Conservation (phyloP, 1,140 invertebrate species). For the Drosophila asahinai region DNA sequence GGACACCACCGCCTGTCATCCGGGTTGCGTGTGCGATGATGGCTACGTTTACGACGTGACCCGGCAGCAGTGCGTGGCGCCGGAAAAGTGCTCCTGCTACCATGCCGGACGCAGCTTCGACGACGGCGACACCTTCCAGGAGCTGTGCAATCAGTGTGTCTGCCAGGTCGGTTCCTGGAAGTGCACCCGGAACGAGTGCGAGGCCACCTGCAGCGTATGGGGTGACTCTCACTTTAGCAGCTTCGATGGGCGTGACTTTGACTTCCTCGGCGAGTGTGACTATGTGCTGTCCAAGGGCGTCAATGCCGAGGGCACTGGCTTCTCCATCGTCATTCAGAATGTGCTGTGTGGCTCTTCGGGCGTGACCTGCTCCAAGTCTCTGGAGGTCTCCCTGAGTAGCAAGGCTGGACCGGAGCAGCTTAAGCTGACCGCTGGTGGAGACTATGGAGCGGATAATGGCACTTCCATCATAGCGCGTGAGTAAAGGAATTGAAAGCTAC, state of each 20-base stretch:
- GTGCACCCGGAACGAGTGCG: conserved; percentile 88
- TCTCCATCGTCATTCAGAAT: conserved; percentile 89
- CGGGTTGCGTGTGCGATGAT: conserved; percentile 92
- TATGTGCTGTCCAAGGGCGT: conserved; percentile 92
- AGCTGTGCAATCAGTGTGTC: conserved; percentile 92
- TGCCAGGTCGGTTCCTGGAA: conserved; percentile 89
- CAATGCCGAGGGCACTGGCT: conserved; percentile 87
- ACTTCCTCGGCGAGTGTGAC: conserved; percentile 95
- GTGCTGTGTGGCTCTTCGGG: conserved; percentile 91
- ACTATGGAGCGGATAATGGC: conserved; percentile 84
- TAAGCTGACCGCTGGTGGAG: conserved; percentile 74
- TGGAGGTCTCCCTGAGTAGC: conserved; percentile 86
- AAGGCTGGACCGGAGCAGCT: conserved; percentile 87
- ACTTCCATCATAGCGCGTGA: neutral
- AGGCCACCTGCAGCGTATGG: conserved; percentile 91
- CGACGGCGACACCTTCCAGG: conserved; percentile 90
- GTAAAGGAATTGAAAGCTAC: neutral
- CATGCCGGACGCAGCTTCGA: conserved; percentile 93
- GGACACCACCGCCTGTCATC: conserved; percentile 87
- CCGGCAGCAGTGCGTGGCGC: conserved; percentile 89
- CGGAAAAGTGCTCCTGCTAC: conserved; percentile 93
- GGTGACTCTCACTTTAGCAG: conserved; percentile 95
- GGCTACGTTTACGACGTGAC: conserved; percentile 91
- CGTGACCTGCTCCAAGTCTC: conserved; percentile 94
- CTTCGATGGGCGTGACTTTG: conserved; percentile 92